A percentile compares a stretch with the other conserved stretches of the same genome.
phyloP scores from a whole-genome alignment of 1,140 invertebrate species.

The Papilio xuthus region DNA sequence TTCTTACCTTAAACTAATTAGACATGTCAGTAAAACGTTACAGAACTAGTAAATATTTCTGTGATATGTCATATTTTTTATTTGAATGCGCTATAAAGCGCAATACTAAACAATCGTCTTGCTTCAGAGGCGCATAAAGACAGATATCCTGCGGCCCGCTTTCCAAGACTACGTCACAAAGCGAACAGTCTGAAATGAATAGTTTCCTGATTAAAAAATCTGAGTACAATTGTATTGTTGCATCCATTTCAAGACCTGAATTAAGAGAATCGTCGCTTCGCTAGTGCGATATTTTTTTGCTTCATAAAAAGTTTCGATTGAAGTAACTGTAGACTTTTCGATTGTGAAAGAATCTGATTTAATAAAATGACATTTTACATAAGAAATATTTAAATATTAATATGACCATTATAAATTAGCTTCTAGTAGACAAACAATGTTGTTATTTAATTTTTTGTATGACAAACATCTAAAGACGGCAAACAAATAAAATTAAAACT shows the following conservation, averaged over 20 bases:
- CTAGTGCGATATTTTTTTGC: background rate
- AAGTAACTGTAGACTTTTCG: background rate
- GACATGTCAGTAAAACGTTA: too few relatives aligned
- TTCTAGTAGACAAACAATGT: background rate
- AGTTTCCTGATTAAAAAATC: slow-evolving; percentile 34
- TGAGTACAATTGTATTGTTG: slow-evolving; percentile 20
- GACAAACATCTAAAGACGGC: too few relatives aligned
- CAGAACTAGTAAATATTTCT: too few relatives aligned
- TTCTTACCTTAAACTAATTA: too few relatives aligned
- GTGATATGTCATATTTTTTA: too few relatives aligned
- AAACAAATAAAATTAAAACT: too few relatives aligned
- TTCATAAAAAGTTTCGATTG: slow-evolving; percentile 6
- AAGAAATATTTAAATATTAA: background rate
- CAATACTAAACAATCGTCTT: slow-evolving; percentile 1
- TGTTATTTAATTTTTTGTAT: too few relatives aligned
- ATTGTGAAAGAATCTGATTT: background rate
- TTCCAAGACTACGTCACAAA: slow-evolving; percentile 11
- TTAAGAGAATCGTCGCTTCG: slow-evolving; percentile 6
- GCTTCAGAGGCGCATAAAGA: background rate
- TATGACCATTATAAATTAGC: background rate
- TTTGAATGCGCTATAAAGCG: background rate
- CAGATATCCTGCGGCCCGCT: background rate
- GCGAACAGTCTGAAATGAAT: slow-evolving; percentile 13
- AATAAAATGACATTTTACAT: background rate
- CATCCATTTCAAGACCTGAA: slow-evolving; percentile 3